Base-by-base conservation (phyloP, 2,797 vertebrate genomes). In the Tympanoctomys barrerae region DNA sequence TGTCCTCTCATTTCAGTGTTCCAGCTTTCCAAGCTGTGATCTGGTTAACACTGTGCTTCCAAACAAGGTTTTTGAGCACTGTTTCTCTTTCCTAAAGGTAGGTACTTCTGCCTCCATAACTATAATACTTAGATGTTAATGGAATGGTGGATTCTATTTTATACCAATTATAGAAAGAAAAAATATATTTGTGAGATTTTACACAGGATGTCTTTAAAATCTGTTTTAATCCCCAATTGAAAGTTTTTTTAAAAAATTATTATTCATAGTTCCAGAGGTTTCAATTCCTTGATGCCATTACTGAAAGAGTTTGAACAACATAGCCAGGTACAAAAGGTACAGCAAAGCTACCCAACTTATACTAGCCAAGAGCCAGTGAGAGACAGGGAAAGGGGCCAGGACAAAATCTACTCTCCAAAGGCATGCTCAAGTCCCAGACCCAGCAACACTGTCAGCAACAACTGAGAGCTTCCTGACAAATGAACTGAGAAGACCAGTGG, bases 201-300 rank as follows among this genome's bases (percentile, higher is more conserved):
- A 94, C 71, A 52, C 0, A 49, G 21, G 84, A 95, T 18, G 59
- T 54, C 59, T 94, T 93, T 95, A 81, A 96, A 92, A 92, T 22
- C 31, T 62, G 89, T 52, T 83, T 91, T 87, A 75, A 66, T 93
- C 73, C 61, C 89, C 36, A n/a, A 96, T 91, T 75, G 49, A 57
- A 84, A 85, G 28, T 57, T 52, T 85, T 18, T 81, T 81, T 91
- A 10, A 49, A 16, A 57, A 57, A 14, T n/a, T 68, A n/a, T 61
- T 61, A 68, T 68, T 70, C 68, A 36, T 8, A 70, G 19, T 39
- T 71, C 36, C 8, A 71, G 36, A 39, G 4, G n/a, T 71, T 71
- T 71, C 36, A 71, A 21, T 22, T 71, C 9, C 70, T 39, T 39
- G 36, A n/a, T 39, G 70, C 9, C 70, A 71, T 3, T 39, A 3